These are phyloP conservation scores for Tachystola acroxantha DNA, from an alignment of 2,888 invertebrate species.

Conservation along the genomic window DNA sequence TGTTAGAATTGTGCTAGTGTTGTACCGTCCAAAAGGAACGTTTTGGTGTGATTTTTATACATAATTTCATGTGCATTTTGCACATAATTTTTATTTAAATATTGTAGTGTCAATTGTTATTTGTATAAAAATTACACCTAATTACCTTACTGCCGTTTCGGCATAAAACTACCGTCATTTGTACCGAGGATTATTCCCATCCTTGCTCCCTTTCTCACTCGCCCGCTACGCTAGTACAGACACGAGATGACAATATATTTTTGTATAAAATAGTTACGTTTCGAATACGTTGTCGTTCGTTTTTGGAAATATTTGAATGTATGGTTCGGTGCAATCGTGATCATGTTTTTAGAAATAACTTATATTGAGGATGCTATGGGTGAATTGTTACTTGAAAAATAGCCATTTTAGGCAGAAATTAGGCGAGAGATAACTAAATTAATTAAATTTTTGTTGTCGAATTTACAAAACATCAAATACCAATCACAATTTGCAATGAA, in stretches of 20 bases:
- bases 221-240: conserved; percentile 6
- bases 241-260: conserved; percentile 9
- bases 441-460: no score
- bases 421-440: no score
- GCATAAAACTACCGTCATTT: conserved; percentile 1
- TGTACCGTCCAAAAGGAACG: conserved; percentile 1
- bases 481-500: no score
- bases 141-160: background rate
- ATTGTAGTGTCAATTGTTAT: no score
- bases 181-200: conserved; percentile 5
- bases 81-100: no score
- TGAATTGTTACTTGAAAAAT: conserved; percentile 17
- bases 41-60: no score
- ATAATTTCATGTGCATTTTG: no score
- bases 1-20: background rate
- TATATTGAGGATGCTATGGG: conserved; percentile 11
- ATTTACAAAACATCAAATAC: no score
- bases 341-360: conserved; percentile 14
- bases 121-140: no score
- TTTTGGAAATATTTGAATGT: conserved; percentile 38
- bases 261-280: conserved; percentile 14
- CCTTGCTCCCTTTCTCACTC: conserved; percentile 2
- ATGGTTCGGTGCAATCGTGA: conserved; percentile 30
- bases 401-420: no score
- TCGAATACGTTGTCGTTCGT: background rate